These are phyloP conservation scores for Drosophila athabasca DNA, from an alignment of 1,140 invertebrate genomes.

Conservation along the genomic window DNA sequence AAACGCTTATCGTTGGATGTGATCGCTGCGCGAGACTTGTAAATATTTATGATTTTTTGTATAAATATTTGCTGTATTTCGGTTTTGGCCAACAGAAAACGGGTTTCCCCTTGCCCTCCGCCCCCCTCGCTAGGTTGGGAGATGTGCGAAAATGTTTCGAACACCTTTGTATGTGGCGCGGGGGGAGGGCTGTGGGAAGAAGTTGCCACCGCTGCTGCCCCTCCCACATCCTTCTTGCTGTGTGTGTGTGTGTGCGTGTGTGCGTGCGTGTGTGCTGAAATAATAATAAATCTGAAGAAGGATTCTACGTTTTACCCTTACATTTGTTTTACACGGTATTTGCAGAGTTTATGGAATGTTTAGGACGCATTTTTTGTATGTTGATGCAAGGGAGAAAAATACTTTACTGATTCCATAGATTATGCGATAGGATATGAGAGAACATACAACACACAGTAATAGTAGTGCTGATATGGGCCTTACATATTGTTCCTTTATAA, in stretches of 20 bases:
- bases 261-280: slow-evolving; percentile 14
- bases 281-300: slow-evolving; percentile 51
- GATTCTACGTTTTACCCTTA: neutral
- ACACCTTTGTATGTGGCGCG: no score
- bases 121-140: neutral
- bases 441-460: no score
- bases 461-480: no score
- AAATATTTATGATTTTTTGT: slow-evolving; percentile 68
- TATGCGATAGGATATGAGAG: no score
- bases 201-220: neutral
- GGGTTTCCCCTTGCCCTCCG: slow-evolving; percentile 2
- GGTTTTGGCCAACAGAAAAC: slow-evolving; percentile 30
- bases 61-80: slow-evolving; percentile 25
- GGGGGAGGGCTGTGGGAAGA: slow-evolving; percentile 27
- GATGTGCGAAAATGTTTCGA: slow-evolving; percentile 32
- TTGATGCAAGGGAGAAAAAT: no score
- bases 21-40: slow-evolving; percentile 50
- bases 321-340: no score
- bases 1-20: slow-evolving; percentile 53
- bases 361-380: no score
- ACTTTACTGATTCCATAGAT: no score
- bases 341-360: no score
- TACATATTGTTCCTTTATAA: no score
- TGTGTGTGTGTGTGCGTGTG: no score
- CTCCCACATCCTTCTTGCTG: no score